phyloP scores from a whole-genome alignment of 2,888 invertebrate genomes.

The Uropetala carovei region DNA sequence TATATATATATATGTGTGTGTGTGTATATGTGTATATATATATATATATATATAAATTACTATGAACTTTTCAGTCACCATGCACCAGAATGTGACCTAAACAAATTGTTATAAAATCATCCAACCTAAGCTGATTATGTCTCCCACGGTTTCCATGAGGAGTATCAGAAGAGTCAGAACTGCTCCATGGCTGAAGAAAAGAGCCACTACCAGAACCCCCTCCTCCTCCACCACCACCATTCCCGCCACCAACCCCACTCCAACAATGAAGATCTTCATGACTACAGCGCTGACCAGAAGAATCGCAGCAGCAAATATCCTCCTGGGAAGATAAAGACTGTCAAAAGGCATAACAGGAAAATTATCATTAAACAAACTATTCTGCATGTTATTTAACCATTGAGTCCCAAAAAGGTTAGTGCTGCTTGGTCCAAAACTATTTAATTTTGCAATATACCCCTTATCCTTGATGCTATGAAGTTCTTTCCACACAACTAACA shows the following conservation, averaged over 20 bases:
- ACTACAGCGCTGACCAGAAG: conserved; percentile 53
- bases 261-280: conserved; percentile 62
- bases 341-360: conserved; percentile 61
- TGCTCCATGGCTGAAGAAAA: conserved; percentile 60
- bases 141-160: conserved; percentile 70
- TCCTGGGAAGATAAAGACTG: conserved; percentile 70
- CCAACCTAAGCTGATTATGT: conserved; percentile 62
- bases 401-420: not conserved
- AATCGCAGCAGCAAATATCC: conserved; percentile 68
- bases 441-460: too few relatives aligned
- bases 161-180: conserved; percentile 68
- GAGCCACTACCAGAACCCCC: conserved; percentile 55
- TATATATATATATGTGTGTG: too few relatives aligned
- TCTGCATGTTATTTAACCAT: not conserved
- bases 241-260: conserved; percentile 60
- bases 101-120: not conserved
- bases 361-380: not conserved
- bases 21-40: too few relatives aligned
- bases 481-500: too few relatives aligned
- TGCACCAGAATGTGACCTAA: too few relatives aligned
- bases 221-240: conserved; percentile 57
- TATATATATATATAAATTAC: too few relatives aligned
- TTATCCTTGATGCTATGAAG: too few relatives aligned
- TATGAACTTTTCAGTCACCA: too few relatives aligned
- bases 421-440: not conserved